Evolutionary conservation across 2,113 vertebrate genomes (phyloP).

Genomic region (Callipepla californica): DNA sequence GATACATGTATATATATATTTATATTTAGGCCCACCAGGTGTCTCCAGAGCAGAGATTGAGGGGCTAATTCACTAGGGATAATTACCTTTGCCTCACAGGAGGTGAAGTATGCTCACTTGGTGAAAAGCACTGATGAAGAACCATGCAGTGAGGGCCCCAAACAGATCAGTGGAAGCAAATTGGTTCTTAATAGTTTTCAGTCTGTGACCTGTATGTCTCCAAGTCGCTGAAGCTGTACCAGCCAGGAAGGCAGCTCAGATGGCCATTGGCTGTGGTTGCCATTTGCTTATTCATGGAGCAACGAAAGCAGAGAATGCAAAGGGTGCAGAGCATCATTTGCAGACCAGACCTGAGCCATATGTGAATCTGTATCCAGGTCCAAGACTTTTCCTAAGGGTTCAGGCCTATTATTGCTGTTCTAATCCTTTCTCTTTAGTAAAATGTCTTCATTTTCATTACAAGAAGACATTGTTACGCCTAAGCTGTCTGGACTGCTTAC

Average conservation of each 20-base stretch:
- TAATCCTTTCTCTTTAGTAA: not conserved
- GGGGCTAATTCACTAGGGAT: constrained; percentile 20
- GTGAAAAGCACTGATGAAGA: not conserved
- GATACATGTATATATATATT: not conserved
- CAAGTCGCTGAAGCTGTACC: not conserved
- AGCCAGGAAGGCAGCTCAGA: not conserved
- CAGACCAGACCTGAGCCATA: not conserved
- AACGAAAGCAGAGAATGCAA: not conserved
- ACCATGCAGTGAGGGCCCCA: not conserved
- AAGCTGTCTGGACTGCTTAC: not conserved
- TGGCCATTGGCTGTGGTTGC: not conserved
- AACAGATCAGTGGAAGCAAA: constrained; percentile 19
- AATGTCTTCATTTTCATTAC: not conserved
- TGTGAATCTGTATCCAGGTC: not conserved
- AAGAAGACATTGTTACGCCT: not conserved
- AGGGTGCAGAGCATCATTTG: not conserved
- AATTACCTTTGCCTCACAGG: not conserved
- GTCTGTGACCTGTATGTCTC: not conserved
- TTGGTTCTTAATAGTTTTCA: constrained; percentile 26
- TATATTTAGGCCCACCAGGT: not conserved
- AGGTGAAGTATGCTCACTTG: not conserved
- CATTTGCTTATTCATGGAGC: not conserved
- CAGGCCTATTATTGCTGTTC: not conserved
- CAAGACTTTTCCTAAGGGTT: not conserved
- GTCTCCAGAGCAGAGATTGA: not conserved